Evolutionary conservation across 2,797 vertebrate species (phyloP).

Genomic region (Lepilemur ruficaudatus): DNA sequence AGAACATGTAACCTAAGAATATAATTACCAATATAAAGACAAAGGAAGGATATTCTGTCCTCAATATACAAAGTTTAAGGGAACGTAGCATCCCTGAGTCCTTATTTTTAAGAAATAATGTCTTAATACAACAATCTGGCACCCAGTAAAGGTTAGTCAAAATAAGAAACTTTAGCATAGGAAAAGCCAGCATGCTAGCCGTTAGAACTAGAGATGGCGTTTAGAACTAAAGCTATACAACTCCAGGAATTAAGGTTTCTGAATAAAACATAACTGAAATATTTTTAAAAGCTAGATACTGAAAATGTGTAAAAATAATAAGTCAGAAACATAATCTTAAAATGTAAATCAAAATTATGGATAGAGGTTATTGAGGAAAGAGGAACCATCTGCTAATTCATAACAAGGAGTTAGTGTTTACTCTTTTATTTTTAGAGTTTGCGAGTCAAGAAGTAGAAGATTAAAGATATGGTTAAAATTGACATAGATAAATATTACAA

Average conservation of each 20-base stretch:
- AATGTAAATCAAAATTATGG: neutral
- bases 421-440: neutral
- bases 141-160: neutral
- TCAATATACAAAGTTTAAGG: neutral
- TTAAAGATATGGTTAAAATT: neutral
- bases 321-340: neutral
- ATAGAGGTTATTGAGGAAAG: neutral
- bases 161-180: neutral
- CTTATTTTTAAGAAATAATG: neutral
- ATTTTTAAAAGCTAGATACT: neutral
- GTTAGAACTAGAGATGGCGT: neutral
- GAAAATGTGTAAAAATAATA: neutral
- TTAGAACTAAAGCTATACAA: neutral
- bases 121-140: neutral
- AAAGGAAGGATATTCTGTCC: neutral
- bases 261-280: neutral
- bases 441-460: neutral
- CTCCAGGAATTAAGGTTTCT: neutral
- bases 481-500: no score
- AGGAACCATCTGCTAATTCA: neutral
- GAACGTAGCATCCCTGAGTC: neutral
- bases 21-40: neutral
- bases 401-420: neutral
- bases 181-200: neutral
- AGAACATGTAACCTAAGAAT: neutral